These are phyloP conservation scores for Latrodectus geometricus DNA, from an alignment of 1,140 invertebrate species.

Conservation along the genomic window DNA sequence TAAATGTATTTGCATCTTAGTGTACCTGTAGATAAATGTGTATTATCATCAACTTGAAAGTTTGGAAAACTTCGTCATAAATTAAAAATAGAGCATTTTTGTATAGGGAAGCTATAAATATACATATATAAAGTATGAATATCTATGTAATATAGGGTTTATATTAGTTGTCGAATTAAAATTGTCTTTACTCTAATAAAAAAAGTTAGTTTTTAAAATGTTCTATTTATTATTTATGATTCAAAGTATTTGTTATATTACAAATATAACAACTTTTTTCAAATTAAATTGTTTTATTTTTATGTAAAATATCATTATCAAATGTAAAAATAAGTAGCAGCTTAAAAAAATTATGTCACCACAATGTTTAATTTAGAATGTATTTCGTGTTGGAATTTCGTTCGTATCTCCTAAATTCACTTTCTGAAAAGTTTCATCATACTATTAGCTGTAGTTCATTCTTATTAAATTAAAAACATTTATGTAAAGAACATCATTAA, in stretches of 20 bases:
- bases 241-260: background rate
- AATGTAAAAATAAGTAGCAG: too few species aligned
- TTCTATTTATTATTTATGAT: background rate
- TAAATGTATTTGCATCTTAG: slow-evolving; percentile 27
- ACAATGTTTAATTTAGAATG: too few species aligned
- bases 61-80: slow-evolving; percentile 23
- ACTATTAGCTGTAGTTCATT: too few species aligned
- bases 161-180: background rate
- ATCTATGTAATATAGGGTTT: slow-evolving; percentile 36
- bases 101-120: slow-evolving; percentile 30
- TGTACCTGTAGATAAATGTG: slow-evolving; percentile 40
- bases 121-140: slow-evolving; percentile 14
- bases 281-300: background rate
- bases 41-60: slow-evolving; percentile 21
- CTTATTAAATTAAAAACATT: too few species aligned
- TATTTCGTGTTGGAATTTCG: too few species aligned
- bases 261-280: background rate
- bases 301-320: background rate
- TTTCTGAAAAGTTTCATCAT: too few species aligned
- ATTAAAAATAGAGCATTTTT: slow-evolving; percentile 12
- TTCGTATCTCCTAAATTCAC: too few species aligned
- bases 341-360: too few species aligned
- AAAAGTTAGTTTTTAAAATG: background rate
- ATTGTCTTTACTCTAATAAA: background rate
- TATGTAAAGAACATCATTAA: too few species aligned